Evolutionary conservation across 2,888 invertebrate species (phyloP), one percentile per base, ranked within the genome.

Genomic region (Pachymerium ferrugineum): DNA sequence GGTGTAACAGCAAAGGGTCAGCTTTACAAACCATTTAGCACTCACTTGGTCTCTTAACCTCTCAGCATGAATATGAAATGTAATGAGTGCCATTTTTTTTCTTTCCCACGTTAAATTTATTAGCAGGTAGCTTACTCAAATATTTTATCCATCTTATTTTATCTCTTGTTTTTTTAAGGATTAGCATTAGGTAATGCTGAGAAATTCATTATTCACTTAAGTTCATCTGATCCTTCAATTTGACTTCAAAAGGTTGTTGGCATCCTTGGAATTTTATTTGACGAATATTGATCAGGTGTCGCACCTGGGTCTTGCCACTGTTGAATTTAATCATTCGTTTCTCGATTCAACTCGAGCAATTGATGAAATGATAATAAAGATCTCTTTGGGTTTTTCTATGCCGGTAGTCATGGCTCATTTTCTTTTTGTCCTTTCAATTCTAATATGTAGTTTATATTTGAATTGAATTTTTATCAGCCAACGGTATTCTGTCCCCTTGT

Each of bases 251-350:
- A 47, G 47, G 47, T 54, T 54, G 47, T 54, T 54, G 47, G 47
- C 47, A 54, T 54, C 47, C 22, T 54, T 54, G 47, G 47, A 54
- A 54, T 54, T 54, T 54, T 54, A 54, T 54, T 54, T 54, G 19
- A 19, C 19, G 22, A 54, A 54, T 54, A 54, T 54, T 54, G 47
- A 54, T 54, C 22, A 54, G 47, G 1, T 22, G 22, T 22, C 22
- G 47, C 47, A 54, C 47, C 47, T 54, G 47, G 47, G 47, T 54
- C 22, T 54, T 16, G 14, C 19, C 47, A 54, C 22, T 10, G 14
- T 10, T 54, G 47, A 5, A 54, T 54, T 54, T 19, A n/a, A n/a
- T 54, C 22, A 10, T 54, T 54, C 22, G 47, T 54, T 54, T n/a
- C 22, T 16, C n/a, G n/a, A n/a, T n/a, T n/a, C n/a, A n/a, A n/a